A percentile compares a stretch with the other conserved stretches of the same genome.
phyloP scores from a whole-genome alignment of 2,113 vertebrate genomes.

The Myodes glareolus region DNA sequence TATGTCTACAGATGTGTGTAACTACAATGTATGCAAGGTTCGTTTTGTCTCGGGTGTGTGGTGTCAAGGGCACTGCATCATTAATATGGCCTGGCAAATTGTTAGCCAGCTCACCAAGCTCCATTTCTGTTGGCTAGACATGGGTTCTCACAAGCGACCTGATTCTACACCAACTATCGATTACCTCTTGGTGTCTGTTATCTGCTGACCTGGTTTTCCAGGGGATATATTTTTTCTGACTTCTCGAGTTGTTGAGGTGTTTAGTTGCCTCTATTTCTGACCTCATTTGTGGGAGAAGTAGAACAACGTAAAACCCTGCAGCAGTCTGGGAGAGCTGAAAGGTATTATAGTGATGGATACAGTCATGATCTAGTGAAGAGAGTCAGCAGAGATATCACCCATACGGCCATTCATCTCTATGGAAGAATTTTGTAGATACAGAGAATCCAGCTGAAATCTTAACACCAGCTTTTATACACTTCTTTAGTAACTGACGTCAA shows the following conservation, averaged over 20 bases:
- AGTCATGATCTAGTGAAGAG: neutral
- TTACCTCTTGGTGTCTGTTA: slow-evolving; percentile 73
- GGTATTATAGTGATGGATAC: neutral
- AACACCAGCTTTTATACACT: neutral
- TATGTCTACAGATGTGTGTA: neutral
- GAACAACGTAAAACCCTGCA: slow-evolving; percentile 17
- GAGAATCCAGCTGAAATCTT: neutral
- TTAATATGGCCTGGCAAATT: slow-evolving; percentile 68
- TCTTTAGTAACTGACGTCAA: neutral
- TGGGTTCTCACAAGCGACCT: slow-evolving; percentile 55
- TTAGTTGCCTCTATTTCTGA: slow-evolving; percentile 63
- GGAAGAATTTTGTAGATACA: neutral
- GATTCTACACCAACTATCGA: slow-evolving; percentile 69
- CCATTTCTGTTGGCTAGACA: slow-evolving; percentile 70
- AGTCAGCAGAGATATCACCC: neutral
- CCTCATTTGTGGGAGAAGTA: neutral
- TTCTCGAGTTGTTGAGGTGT: slow-evolving; percentile 70
- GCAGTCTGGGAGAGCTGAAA: neutral
- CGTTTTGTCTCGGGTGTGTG: neutral
- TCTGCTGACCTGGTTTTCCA: slow-evolving; percentile 69
- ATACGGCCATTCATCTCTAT: neutral
- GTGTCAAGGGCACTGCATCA: slow-evolving; percentile 70
- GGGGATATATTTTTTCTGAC: slow-evolving; percentile 38
- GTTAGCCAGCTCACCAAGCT: slow-evolving; percentile 47
- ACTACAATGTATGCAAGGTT: neutral